phyloP scores from a whole-genome alignment of 2,888 invertebrate species.

The Nemoura dubitans region DNA sequence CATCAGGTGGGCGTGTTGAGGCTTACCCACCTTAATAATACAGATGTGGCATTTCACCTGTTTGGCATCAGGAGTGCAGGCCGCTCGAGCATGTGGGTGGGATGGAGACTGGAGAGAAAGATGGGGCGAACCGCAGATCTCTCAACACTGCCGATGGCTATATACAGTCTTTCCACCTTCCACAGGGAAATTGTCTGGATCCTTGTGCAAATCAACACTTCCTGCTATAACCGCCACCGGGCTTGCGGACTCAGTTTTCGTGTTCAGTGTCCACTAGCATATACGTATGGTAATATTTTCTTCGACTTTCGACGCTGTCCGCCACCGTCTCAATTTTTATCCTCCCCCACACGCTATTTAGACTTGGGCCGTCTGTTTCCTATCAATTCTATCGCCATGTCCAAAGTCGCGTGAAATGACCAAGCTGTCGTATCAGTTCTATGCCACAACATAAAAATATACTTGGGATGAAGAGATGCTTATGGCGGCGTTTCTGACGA shows the following conservation, averaged over 20 bases:
- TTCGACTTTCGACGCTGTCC: neutral
- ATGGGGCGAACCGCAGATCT: neutral
- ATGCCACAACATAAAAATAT: neutral
- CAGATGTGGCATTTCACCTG: neutral
- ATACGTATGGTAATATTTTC: neutral
- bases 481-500: neutral
- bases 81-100: neutral
- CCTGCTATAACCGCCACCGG: neutral
- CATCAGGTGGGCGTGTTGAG: no score
- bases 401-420: conserved; percentile 15
- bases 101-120: conserved; percentile 18
- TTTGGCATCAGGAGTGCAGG: neutral
- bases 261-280: no score
- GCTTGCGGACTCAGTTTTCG: no score
- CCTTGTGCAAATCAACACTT: no score
- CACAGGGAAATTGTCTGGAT: no score
- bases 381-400: neutral
- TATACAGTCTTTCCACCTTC: neutral
- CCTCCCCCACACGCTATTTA: neutral
- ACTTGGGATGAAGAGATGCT: neutral
- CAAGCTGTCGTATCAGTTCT: neutral
- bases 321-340: neutral
- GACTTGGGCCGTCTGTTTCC: neutral
- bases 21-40: neutral
- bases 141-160: neutral